phyloP scores from a whole-genome alignment of 2,888 invertebrate genomes.

The Caenorhabditis japonica region DNA sequence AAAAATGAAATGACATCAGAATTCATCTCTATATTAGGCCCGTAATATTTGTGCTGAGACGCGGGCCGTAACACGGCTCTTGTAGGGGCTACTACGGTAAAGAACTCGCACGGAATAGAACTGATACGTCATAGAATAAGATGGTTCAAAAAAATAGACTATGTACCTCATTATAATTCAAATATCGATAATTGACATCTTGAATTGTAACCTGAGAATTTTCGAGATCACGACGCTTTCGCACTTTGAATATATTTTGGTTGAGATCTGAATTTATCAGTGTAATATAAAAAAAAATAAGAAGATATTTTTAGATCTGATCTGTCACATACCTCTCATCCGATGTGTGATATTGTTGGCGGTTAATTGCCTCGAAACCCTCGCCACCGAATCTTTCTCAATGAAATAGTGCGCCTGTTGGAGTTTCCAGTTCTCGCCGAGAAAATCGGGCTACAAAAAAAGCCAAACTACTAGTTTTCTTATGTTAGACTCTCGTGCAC shows the following conservation, averaged over 20 bases:
- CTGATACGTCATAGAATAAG: too few relatives aligned
- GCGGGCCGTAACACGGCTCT: too few relatives aligned
- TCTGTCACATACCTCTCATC: conserved; percentile 27
- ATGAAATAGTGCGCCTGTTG: conserved; percentile 47
- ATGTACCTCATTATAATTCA: conserved; percentile 47
- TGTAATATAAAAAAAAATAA: conserved; percentile 1
- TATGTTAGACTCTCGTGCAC: not conserved
- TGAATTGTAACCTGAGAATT: conserved; percentile 19
- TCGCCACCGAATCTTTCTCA: conserved; percentile 24
- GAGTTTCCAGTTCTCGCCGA: conserved; percentile 46
- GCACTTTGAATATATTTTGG: conserved; percentile 42
- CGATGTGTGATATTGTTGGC: conserved; percentile 40
- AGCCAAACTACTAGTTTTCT: not conserved
- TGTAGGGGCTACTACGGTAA: not conserved
- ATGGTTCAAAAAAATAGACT: too few relatives aligned
- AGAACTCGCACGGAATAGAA: too few relatives aligned
- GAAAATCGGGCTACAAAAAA: conserved; percentile 48
- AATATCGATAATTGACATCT: conserved; percentile 45
- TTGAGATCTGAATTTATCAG: conserved; percentile 31
- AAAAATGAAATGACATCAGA: too few relatives aligned
- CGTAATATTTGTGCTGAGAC: too few relatives aligned
- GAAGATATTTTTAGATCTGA: not conserved
- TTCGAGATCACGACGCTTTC: conserved; percentile 26
- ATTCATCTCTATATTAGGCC: too few relatives aligned
- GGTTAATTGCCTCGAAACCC: conserved; percentile 14